Base-by-base conservation (phyloP, 1,140 invertebrate genomes). In the Andrena cerasifolii region DNA sequence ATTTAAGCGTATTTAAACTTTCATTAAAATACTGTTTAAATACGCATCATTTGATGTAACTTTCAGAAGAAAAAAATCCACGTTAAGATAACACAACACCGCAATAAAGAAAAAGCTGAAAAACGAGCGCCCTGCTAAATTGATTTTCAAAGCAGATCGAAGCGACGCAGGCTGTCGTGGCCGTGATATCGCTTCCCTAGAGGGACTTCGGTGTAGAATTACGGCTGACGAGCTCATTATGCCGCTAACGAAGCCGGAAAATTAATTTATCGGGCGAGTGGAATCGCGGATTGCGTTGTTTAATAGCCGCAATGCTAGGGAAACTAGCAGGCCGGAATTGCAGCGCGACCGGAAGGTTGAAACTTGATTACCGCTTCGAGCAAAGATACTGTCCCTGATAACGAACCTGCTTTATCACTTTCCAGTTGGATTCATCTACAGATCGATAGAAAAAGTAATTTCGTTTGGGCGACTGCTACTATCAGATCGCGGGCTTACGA, bases 201-300 rank as follows among this genome's bases (percentile, higher is more conserved):
- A 51, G 21, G 3, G 28, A 70, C 31, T 68, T 80, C 63, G 43
- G 59, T 36, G 51, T 26, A 47, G 68, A 80, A 79, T 85, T 73
- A 70, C 59, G 36, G 71, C 58, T 76, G 83, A 82, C 62, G 75
- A 82, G 82, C 84, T 85, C 83, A 85, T 85, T 85, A 85, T 76
- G 71, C 56, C 54, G 71, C 61, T 82, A 85, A 79, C 83, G 83
- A 85, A 85, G 75, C 79, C 79, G 79, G 84, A 85, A 85, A 85
- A 85, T 85, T 82, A 85, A 85, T 85, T 85, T 85, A 84, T 79
- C 83, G 83, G 56, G 36, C 66, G 70, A 67, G 45, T 73, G 74
- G 71, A 85, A 85, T 79, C 83, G 51, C 79, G 73, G 79, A 85
- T 85, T 71, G 79, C 83, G 83, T 85, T 85, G 84, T 84, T 85